Base-by-base conservation (phyloP, 1,140 invertebrate species). In the Berghia stephanieae region DNA sequence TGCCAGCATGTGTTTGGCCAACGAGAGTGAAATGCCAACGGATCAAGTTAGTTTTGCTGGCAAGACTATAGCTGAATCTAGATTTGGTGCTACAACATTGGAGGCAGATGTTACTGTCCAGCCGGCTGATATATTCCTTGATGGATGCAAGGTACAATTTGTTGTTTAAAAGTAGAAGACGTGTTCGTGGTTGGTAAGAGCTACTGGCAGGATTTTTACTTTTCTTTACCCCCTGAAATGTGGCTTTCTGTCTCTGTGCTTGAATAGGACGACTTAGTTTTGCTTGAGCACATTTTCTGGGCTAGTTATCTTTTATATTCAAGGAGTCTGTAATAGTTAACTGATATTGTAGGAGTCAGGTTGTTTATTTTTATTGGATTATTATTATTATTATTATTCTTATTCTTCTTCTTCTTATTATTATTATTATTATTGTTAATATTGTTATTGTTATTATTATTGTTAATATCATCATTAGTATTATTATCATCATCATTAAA, bases 211-310 rank as follows among this genome's bases (percentile, higher is more conserved):
- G 91, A 79, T 34, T 43, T 75, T 6, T 70, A 78, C 55, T 36
- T 78, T 27, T 78, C 71, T 3, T 63, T 70, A 55, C 34, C 72
- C 5, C 71, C 72, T 52, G 94, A 94, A 83, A 93, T 1, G 93
- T 80, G 95, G 95, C 49, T 89, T 92, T n/a, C n/a, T n/a, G n/a
- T n/a, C n/a, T n/a, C n/a, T n/a, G n/a, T n/a, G n/a, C n/a, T n/a
- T n/a, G n/a, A n/a, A n/a, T n/a, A n/a, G n/a, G n/a, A n/a, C n/a
- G n/a, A n/a, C n/a, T n/a, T n/a, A n/a, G n/a, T n/a, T n/a, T n/a
- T n/a, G n/a, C n/a, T n/a, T n/a, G n/a, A n/a, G n/a, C n/a, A n/a
- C n/a, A n/a, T n/a, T n/a, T n/a, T n/a, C n/a, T n/a, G n/a, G n/a
- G n/a, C n/a, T n/a, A n/a, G n/a, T n/a, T n/a, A n/a, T n/a, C n/a